Evolutionary conservation across 2,888 invertebrate species (phyloP).

Genomic region (Pegoplata infirma): DNA sequence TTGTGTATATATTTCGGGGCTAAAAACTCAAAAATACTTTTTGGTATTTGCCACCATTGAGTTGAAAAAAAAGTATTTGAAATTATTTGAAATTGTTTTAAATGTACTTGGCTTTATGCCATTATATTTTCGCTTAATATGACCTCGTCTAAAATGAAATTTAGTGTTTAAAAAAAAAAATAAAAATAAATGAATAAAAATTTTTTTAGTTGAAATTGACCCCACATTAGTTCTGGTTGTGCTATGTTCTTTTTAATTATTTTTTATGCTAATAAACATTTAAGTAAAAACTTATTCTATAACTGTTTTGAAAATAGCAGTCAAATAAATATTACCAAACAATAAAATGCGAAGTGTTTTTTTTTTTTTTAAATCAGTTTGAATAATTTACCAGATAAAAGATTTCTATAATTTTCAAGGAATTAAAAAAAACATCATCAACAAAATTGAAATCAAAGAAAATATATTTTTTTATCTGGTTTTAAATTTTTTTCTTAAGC

Average conservation of each 20-base stretch:
- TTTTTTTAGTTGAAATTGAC: slow-evolving; percentile 17
- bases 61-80: not conserved
- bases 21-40: slow-evolving; percentile 37
- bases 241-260: not conserved
- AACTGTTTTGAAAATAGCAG: no score
- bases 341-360: no score
- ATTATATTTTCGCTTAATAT: slow-evolving; percentile 32
- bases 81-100: slow-evolving; percentile 35
- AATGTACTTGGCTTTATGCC: slow-evolving; percentile 37
- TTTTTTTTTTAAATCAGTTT: no score
- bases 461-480: no score
- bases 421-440: no score
- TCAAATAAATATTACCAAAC: no score
- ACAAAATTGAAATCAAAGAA: no score
- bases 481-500: no score
- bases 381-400: no score
- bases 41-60: slow-evolving; percentile 43
- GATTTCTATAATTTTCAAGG: no score
- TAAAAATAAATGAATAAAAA: not conserved
- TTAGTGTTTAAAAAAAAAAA: slow-evolving; percentile 14
- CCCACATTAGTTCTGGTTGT: not conserved
- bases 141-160: slow-evolving; percentile 50
- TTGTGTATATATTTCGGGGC: slow-evolving; percentile 24
- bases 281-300: no score
- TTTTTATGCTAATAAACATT: no score